Conservation (phyloP, 2,113 vertebrate species). For the Aleadryas rufinucha region DNA sequence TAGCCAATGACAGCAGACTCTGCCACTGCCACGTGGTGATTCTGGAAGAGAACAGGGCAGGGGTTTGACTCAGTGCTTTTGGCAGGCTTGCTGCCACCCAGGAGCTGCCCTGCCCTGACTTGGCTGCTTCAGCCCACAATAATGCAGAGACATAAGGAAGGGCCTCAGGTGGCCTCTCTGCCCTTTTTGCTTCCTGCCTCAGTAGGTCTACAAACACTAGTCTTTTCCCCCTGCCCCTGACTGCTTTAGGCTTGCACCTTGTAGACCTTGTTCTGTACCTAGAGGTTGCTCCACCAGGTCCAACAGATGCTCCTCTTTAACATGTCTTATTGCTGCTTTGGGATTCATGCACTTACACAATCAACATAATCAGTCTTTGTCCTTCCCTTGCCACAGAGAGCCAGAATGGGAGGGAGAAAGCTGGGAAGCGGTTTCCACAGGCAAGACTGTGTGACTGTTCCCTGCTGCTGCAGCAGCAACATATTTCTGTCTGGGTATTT, state of each 20-base stretch:
- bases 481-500: not conserved
- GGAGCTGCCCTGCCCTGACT: not conserved
- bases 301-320: not conserved
- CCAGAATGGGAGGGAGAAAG: not conserved
- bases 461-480: not conserved
- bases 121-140: not conserved
- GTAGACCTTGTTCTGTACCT: not conserved
- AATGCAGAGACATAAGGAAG: not conserved
- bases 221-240: not conserved
- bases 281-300: not conserved
- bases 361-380: not conserved
- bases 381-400: not conserved
- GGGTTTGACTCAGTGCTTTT: not conserved
- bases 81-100: not conserved
- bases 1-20: conserved; percentile 78
- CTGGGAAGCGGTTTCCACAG: not conserved
- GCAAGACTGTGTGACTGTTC: not conserved
- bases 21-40: conserved; percentile 71
- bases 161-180: not conserved
- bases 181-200: not conserved
- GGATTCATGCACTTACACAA: not conserved
- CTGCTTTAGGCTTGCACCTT: not conserved
- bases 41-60: conserved; percentile 64
- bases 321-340: not conserved
- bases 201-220: not conserved